Evolutionary conservation across 2,113 vertebrate species (phyloP), one percentile per base, ranked within the genome.

Genomic region (Dipodomys merriami): DNA sequence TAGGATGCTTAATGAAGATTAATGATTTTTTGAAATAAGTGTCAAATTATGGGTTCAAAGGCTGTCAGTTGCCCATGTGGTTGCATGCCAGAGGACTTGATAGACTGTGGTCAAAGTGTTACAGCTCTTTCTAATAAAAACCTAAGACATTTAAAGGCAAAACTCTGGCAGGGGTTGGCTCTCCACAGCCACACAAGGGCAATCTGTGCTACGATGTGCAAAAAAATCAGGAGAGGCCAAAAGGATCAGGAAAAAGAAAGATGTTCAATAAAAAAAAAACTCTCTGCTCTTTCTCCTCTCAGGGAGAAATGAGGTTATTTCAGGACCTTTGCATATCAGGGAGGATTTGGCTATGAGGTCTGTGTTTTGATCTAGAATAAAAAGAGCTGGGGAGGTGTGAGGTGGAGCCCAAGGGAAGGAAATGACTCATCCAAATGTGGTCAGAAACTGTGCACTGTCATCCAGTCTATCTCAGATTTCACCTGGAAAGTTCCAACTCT

Each of bases 111-210:
- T 90, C 85, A 94, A 83, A 96, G 67, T 78, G 86, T 65, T 91
- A 86, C 91, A 92, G 94, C 82, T 96, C 94, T 97, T 97, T 95
- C 94, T 95, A 94, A 94, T 95, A 94, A 95, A 57, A 97, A 77
- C 33, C 11, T 60, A 53, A 93, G 90, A 85, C 23, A 83, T 91
- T 46, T 83, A 67, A 93, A 95, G 78, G 62, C 46, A 64, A 23
- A 91, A 87, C 39, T 79, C 79, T 91, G 84, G 82, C 91, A 89
- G 62, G 2, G 18, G 1, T 81, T 72, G 27, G 80, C 87, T 95
- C 67, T 79, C 57, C n/a, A 53, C 72, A 83, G 60, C 90, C 74
- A 91, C 0, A 1, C 57, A 77, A 57, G 57, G 76, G 60, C 64
- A 44, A 39, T 33, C 44, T 81, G 62, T 90, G 67, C 71, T 85